Percentiles rank a stretch among this genome's conserved stretches.
Evolutionary conservation across 2,797 vertebrate genomes (phyloP).

Genomic region (Microctenopoma lineatum): DNA sequence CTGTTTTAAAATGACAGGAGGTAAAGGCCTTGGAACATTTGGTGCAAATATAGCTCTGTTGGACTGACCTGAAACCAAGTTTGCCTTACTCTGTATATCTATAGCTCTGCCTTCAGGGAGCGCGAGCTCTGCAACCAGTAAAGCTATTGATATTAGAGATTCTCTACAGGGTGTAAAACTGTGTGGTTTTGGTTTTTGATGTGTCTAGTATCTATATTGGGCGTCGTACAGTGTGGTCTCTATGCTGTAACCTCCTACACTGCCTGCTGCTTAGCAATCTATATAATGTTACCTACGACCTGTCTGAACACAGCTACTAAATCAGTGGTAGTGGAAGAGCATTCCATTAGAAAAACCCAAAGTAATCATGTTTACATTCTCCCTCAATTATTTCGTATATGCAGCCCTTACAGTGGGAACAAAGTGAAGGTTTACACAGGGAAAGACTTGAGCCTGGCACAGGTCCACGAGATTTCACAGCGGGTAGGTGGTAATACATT

Average conservation of each 20-base stretch:
- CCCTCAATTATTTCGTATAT: neutral
- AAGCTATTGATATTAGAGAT: conserved; percentile 56
- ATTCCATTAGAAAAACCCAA: conserved; percentile 40
- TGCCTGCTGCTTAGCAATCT: conserved; percentile 54
- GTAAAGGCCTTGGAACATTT: conserved; percentile 52
- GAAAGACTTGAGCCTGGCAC: neutral
- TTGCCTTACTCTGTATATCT: conserved; percentile 76
- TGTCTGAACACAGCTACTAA: conserved; percentile 19
- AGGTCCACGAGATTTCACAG: neutral
- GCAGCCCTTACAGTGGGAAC: neutral
- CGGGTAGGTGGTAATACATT: neutral
- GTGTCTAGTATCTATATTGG: conserved; percentile 19
- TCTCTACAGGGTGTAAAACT: conserved; percentile 62
- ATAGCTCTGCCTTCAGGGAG: conserved; percentile 69
- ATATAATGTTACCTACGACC: conserved; percentile 4
- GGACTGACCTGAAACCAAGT: conserved; percentile 63
- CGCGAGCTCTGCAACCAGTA: conserved; percentile 48
- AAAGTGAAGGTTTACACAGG: neutral
- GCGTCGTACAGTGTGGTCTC: conserved; percentile 35
- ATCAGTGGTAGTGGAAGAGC: conserved; percentile 7
- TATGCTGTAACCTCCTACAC: conserved; percentile 52
- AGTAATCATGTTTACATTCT: conserved; percentile 40
- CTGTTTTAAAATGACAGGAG: conserved; percentile 34
- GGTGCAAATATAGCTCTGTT: conserved; percentile 49
- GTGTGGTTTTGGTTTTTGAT: neutral